Evolutionary conservation across 2,797 vertebrate genomes (phyloP).

Genomic region (Aldrovandia affinis): DNA sequence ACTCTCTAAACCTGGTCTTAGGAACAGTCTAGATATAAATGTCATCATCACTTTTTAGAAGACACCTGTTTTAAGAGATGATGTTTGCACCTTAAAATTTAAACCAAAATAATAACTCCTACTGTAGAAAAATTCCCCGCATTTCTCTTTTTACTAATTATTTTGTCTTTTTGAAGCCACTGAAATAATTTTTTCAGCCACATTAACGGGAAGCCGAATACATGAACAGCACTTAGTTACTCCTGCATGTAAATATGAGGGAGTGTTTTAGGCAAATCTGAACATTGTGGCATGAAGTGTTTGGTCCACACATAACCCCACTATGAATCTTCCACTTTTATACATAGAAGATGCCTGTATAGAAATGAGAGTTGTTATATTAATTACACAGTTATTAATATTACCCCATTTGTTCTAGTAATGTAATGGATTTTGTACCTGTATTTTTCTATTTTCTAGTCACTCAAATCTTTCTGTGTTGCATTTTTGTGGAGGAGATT

Average conservation of each 20-base stretch:
- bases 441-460: constrained; percentile 28
- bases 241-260: constrained; percentile 11
- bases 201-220: background rate
- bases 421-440: constrained; percentile 34
- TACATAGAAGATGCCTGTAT: constrained; percentile 25
- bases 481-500: background rate
- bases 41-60: constrained; percentile 6
- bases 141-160: background rate
- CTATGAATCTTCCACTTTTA: constrained; percentile 2
- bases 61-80: constrained; percentile 12
- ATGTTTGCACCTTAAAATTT: constrained; percentile 19
- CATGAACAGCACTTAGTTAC: background rate
- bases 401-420: constrained; percentile 27
- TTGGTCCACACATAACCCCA: constrained; percentile 12
- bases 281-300: constrained; percentile 1
- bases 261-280: constrained; percentile 20
- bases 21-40: constrained; percentile 7
- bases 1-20: no score
- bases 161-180: background rate
- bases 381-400: constrained; percentile 11
- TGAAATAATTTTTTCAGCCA: background rate
- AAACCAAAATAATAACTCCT: constrained; percentile 10
- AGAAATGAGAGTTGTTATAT: constrained; percentile 19
- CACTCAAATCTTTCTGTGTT: constrained; percentile 15
- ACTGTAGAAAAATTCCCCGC: background rate